Evolutionary conservation across 1,140 invertebrate species (phyloP), one percentile per base, ranked within the genome.

Genomic region (Bicyclus anynana): DNA sequence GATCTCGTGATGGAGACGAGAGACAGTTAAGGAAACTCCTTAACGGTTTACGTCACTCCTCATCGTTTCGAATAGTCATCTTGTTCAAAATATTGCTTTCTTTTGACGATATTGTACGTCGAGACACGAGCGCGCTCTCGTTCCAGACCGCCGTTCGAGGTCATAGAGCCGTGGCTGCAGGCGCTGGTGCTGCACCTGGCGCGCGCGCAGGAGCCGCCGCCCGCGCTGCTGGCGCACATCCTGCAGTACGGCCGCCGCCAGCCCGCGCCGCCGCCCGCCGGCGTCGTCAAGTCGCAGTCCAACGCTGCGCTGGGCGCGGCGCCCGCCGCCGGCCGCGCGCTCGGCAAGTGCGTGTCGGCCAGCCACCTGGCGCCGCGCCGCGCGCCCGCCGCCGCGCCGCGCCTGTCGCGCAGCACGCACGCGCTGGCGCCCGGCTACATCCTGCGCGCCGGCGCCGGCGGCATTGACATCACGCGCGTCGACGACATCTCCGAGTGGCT

Each of bases 141-240:
- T 50, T 51, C 0, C 55, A 94, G 95, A 68, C 96, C 96, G 0
- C 93, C 95, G 0, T 97, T 97, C 80, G 95, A 97, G 75, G 91
- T 95, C n/a, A 92, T 96, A 75, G 93, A 96, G 82, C 91, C 93
- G 1, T 97, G 95, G 96, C 77, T 97, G 16, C 93, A 96, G 77
- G 92, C 92, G 18, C 72, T 97, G 38, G 92, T 92, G 1, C 92
- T 94, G 89, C 94, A 95, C 76, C 75, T 95, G 35, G 91, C 92
- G 1, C 90, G 92, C 17, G 91, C 92, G 0, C n/a, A n/a, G n/a
- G n/a, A n/a, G n/a, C n/a, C n/a, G n/a, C n/a, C n/a, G n/a, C n/a
- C n/a, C n/a, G 90, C 91, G 21, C 77, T 91, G 0, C 68, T 93
- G 33, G 94, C 94, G 1, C 82, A 90, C 0, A 91, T 95, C 64